Percentiles rank a stretch among this genome's conserved stretches.
phyloP scores from a whole-genome alignment of 2,113 vertebrate genomes.

The Macrotus californicus region DNA sequence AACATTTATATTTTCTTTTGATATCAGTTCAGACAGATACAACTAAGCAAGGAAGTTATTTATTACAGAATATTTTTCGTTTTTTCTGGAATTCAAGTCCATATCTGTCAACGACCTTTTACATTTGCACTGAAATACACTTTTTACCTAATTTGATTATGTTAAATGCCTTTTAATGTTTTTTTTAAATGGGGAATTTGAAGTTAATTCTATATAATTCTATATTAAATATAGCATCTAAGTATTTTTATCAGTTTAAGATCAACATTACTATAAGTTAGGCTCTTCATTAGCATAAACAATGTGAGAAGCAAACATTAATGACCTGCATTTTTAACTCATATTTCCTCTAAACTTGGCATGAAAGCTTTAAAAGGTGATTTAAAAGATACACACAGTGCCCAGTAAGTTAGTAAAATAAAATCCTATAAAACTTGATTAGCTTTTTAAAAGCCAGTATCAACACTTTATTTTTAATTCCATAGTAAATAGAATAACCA shows the following conservation, averaged over 20 bases:
- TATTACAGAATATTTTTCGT: background rate
- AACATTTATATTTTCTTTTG: background rate
- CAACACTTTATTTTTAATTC: constrained; percentile 19
- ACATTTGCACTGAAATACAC: background rate
- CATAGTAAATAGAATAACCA: background rate
- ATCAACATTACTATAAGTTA: background rate
- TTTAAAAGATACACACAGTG: background rate
- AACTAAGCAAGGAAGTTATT: background rate
- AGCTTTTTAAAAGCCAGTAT: background rate
- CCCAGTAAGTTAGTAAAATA: background rate
- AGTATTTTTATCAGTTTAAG: background rate
- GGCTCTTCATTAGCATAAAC: background rate
- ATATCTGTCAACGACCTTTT: background rate
- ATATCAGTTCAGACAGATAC: background rate
- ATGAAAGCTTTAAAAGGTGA: background rate
- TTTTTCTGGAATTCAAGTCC: constrained; percentile 21
- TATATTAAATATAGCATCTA: background rate
- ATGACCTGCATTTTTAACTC: background rate
- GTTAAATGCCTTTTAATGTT: background rate
- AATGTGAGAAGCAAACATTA: background rate
- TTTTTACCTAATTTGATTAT: background rate
- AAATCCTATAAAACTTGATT: background rate
- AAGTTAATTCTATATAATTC: background rate
- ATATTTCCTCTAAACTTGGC: background rate
- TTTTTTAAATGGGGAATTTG: constrained; percentile 26